Evolutionary conservation across 2,797 vertebrate species (phyloP), one percentile per base, ranked within the genome.

Genomic region (Enteromius mattozi): DNA sequence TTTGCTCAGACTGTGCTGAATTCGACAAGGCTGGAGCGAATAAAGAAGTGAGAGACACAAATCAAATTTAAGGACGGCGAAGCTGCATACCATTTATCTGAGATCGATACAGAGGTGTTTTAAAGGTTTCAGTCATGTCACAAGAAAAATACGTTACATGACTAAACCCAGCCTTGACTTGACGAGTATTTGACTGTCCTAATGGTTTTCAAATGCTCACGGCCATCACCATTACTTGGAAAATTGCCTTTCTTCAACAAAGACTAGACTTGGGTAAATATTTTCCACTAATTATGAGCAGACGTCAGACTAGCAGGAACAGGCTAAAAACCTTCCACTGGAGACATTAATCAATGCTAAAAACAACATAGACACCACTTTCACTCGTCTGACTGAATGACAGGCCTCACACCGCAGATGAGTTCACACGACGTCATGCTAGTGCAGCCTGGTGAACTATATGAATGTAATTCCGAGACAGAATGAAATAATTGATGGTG

Each of bases 291-390:
- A 84, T 86, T 86, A 86, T 81, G 84, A 78, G 16, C 27, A 54
- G 27, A 70, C 74, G 40, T 82, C 65, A 42, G 59, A 75, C 47
- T 80, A 45, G 76, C 51, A 65, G 40, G 40, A 80, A n/a, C 63
- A 17, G 63, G 49, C 24, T 77, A 78, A 85, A 69, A 78, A 76
- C 51, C 65, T 86, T 80, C 68, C 33, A 21, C 68, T 49, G 47
- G 77, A 78, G 61, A n/a, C 72, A 85, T 86, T 83, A 85, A 88
- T 86, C 85, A 85, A 81, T 71, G 72, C 80, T 83, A 81, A 85
- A 42, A 86, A 69, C 76, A 84, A 78, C 85, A 89, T 12, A 49
- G 79, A 74, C 14, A 54, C 42, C 68, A 16, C 30, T 85, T 78
- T 51, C 8, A 33, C 71, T 56, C 49, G 71, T 70, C 85, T 21